Base-by-base conservation (phyloP, 1,140 invertebrate species). In the Luehdorfia chinensis region DNA sequence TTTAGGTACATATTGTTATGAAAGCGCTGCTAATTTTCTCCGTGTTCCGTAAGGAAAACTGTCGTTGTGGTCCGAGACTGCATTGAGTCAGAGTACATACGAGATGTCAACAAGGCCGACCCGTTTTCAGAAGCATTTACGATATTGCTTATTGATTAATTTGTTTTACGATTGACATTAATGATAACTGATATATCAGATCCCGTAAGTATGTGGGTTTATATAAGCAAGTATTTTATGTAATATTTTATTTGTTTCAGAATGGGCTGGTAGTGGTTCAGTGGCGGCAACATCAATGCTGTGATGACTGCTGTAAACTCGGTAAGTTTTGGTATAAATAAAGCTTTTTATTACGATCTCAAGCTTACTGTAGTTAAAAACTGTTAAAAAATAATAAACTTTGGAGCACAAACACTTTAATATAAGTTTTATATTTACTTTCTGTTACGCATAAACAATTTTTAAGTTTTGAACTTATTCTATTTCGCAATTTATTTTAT, bases 281-380 rank as follows among this genome's bases (percentile, higher is more conserved):
- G 37, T 28, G 36, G 52, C 36, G 55, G 53, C 58, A 34, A 50
- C 55, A 47, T 50, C 53, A 51, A 61, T 62, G 63, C 43, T 50
- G 64, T 59, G 44, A 83, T 83, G 78, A 73, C 78, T 55, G 76
- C 78, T 55, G 73, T 83, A 63, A 83, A 83, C 63, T 76, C 78
- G 78, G 78, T 83, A 72, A 79, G 78, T 14, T 43, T 27, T 27
- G 34, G 14, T 37, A 37, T n/a, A n/a, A n/a, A 11, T 21, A 4
- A 4, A 4, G 3, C 7, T 21, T 21, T 21, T 21, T 21, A 21
- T 4, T 21, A 7, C 3, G 2, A 14, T 14, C 13, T 30, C 28
- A 30, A 30, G 28, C 3, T 9, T 14, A 12, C 9, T n/a, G n/a
- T n/a, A n/a, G n/a, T n/a, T n/a, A n/a, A n/a, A n/a, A n/a, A n/a